Evolutionary conservation across 1,140 invertebrate genomes (phyloP).

Genomic region (Megalonaias nervosa): DNA sequence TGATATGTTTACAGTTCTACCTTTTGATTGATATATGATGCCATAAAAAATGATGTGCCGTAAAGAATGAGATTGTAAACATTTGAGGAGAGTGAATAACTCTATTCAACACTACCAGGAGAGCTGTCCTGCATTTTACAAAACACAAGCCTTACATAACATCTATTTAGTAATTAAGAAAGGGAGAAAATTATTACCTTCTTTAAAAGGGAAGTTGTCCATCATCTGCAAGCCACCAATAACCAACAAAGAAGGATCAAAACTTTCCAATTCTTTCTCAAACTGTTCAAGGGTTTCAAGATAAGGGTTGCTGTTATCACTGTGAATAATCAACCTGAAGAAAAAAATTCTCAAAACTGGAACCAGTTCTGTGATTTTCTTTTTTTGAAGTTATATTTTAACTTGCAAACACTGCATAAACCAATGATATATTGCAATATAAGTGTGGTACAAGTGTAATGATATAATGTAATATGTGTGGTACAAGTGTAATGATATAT

Average conservation of each 20-base stretch:
- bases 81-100: no score
- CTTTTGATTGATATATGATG: no score
- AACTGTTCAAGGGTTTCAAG: conserved; percentile 83
- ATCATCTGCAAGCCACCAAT: conserved; percentile 92
- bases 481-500: no score
- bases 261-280: conserved; percentile 76
- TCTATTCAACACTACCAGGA: no score
- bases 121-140: no score
- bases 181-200: conserved; percentile 69
- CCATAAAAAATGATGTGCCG: no score
- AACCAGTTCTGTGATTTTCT: background rate
- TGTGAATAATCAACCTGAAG: conserved; percentile 86
- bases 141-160: no score
- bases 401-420: background rate
- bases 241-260: conserved; percentile 83
- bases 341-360: conserved; percentile 16
- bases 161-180: background rate
- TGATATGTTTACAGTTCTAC: no score
- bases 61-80: no score
- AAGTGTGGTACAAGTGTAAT: background rate
- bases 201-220: conserved; percentile 87
- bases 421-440: background rate
- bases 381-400: background rate
- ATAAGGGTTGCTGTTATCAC: conserved; percentile 86
- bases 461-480: no score